Base-by-base conservation (phyloP, 1,140 invertebrate species). In the Solenopsis fugax region DNA sequence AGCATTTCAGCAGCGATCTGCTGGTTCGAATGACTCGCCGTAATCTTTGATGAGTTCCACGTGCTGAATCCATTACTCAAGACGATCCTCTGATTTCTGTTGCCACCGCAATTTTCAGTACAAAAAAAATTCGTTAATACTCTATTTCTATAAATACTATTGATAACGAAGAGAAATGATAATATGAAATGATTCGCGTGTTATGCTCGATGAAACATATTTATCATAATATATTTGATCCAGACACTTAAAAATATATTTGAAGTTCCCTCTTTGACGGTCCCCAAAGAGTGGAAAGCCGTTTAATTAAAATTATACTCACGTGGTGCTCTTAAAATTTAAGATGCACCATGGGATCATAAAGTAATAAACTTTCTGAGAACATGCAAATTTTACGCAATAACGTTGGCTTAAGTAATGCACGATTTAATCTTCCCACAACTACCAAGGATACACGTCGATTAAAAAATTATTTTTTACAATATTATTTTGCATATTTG, bases 41-140 rank as follows among this genome's bases (percentile, higher is more conserved):
- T 86, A 85, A 89, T 52, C 75, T 41, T 84, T 85, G 60, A 86
- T 54, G 87, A 78, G 54, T 77, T 69, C 41, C 73, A 54, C 37
- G 24, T 54, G 29, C 72, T 87, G 64, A 80, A 88, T 58, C 56
- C 80, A 71, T 76, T 84, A 84, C 10, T 65, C 73, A 48, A 56
- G 75, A 16, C 69, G 29, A 80, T 75, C 24, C 69, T 87, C 41
- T 34, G 16, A 29, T 84, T 81, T 16, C 9, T 50, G 54, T 60
- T 48, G 24, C 54, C 69, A 56, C 21, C 67, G 18, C 16, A 48
- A 78, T 45, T 77, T 16, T 48, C 10, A 18, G 4, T 9, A 37
- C 3, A n/a, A 50, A 80, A 69, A 69, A 24, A 69, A 41, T 18
- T 18, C n/a, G 5, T 69, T 45, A 45, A 81, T 54, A 56, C 2